phyloP scores from a whole-genome alignment of 64 coral and sea anemone species.

The Pachyseris speciosa region DNA sequence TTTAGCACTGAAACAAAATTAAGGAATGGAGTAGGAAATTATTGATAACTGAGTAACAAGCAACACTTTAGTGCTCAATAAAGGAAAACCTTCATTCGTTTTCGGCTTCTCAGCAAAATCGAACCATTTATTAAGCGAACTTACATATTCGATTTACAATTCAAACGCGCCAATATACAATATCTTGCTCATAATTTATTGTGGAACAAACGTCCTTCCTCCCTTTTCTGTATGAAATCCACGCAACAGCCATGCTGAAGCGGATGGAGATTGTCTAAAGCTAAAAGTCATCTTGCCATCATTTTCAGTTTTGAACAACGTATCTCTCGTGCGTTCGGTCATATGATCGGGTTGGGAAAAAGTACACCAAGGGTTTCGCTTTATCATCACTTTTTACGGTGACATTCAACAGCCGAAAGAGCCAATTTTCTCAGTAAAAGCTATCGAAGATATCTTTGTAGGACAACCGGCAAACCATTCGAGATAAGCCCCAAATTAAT shows the following conservation, averaged over 20 bases:
- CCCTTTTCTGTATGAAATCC: not conserved
- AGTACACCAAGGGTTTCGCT: not conserved
- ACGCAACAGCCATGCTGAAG: not conserved
- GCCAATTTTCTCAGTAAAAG: not conserved
- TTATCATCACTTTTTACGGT: not conserved
- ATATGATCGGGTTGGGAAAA: not conserved
- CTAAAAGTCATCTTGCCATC: not conserved
- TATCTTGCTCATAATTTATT: not conserved
- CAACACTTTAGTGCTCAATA: not conserved
- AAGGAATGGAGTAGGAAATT: not conserved
- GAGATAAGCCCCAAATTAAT: not conserved
- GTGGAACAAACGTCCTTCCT: too few species aligned
- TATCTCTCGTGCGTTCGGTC: not conserved
- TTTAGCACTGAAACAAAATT: constrained; percentile 5
- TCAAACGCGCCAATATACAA: constrained; percentile 35
- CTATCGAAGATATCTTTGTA: not conserved
- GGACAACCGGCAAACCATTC: not conserved
- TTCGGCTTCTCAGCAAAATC: not conserved
- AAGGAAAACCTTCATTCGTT: not conserved
- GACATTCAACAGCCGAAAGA: not conserved
- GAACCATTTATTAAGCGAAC: not conserved
- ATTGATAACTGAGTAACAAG: not conserved
- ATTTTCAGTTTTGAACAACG: not conserved
- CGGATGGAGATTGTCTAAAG: not conserved
- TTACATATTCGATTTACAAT: constrained; percentile 38